A percentile compares a stretch with the other conserved stretches of the same genome.
Evolutionary conservation across 2,888 invertebrate species (phyloP).

Genomic region (Monoplex corrugatus): DNA sequence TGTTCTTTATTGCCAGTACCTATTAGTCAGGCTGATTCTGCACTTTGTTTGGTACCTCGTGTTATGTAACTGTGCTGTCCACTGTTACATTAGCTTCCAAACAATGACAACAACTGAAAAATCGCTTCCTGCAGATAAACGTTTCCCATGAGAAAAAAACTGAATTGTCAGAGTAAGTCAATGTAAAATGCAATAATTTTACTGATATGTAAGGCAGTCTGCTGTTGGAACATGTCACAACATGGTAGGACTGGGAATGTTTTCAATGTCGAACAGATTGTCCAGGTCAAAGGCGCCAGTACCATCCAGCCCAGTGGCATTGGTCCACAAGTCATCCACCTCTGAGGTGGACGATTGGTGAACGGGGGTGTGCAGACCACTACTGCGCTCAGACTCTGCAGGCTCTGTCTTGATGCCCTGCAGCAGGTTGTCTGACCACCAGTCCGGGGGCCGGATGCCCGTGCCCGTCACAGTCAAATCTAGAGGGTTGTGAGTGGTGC

Average conservation of each 20-base stretch:
- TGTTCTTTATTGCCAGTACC: no score
- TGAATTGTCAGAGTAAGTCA: no score
- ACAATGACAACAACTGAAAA: no score
- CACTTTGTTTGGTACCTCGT: no score
- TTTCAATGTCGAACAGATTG: slow-evolving; percentile 77
- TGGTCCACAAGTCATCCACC: slow-evolving; percentile 74
- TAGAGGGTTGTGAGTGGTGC: slow-evolving; percentile 71
- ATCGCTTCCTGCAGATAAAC: no score
- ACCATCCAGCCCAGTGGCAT: slow-evolving; percentile 68
- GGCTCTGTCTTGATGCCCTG: slow-evolving; percentile 57
- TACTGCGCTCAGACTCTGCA: slow-evolving; percentile 59
- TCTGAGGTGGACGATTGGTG: slow-evolving; percentile 71
- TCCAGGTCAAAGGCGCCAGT: slow-evolving; percentile 75
- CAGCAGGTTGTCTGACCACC: slow-evolving; percentile 76
- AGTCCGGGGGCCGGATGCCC: slow-evolving; percentile 78
- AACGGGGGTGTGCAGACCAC: slow-evolving; percentile 75
- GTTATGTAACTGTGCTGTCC: no score
- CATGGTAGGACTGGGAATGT: slow-evolving; percentile 70
- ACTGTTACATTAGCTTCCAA: no score
- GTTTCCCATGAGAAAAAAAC: no score
- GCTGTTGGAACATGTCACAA: no score
- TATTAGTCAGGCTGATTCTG: no score
- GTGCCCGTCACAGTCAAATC: slow-evolving; percentile 80
- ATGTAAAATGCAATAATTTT: no score
- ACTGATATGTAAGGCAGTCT: no score